Conservation (phyloP, 1,140 invertebrate species). For the Procambarus clarkii region DNA sequence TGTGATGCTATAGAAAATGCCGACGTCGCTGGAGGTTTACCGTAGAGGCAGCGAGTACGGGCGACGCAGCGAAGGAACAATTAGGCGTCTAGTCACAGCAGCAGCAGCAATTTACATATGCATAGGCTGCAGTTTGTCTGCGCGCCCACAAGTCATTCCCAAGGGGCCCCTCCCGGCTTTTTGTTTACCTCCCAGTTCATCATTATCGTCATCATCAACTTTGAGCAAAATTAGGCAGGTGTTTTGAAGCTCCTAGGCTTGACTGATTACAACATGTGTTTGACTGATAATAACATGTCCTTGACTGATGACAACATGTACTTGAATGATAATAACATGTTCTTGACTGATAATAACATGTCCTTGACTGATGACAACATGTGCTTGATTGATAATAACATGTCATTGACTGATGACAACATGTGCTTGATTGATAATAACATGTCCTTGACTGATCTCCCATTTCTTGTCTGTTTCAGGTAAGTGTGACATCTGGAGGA, state of each 20-base stretch:
- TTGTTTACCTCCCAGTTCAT: neutral
- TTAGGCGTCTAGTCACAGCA: constrained; percentile 25
- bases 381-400: neutral
- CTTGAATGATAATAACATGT: too few relatives aligned
- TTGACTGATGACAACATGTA: too few relatives aligned
- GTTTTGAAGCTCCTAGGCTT: neutral
- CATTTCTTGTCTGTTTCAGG: constrained; percentile 35
- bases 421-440: too few relatives aligned
- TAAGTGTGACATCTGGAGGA: constrained; percentile 21
- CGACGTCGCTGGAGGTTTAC: neutral
- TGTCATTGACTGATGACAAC: too few relatives aligned
- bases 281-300: too few relatives aligned
- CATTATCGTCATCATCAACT: neutral
- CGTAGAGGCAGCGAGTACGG: neutral
- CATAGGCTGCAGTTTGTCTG: constrained; percentile 40
- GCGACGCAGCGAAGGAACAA: neutral
- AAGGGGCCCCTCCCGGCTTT: neutral
- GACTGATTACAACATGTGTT: neutral
- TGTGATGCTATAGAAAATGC: neutral
- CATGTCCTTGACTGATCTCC: too few relatives aligned
- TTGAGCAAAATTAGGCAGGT: neutral
- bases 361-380: neutral
- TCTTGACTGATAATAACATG: too few relatives aligned
- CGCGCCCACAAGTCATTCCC: neutral
- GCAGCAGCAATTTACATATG: constrained; percentile 27